Evolutionary conservation across 2,888 invertebrate species (phyloP), one percentile per base, ranked within the genome.

Genomic region (Geophilus truncorum): DNA sequence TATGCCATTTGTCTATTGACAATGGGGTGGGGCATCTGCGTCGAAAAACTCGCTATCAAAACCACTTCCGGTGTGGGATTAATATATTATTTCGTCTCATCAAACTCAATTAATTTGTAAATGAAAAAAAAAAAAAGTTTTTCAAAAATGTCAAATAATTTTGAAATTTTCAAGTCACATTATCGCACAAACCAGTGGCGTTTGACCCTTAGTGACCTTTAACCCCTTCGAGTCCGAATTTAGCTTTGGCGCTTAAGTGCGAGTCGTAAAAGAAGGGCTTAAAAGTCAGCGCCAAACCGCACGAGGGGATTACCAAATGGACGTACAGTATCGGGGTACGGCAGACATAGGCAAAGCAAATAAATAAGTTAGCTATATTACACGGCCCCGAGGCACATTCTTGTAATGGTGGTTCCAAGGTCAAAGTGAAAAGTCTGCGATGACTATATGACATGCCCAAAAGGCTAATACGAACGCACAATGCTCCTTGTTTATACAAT

Each of bases 391-490:
- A 70, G 70, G 70, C 70, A 70, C 70, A 70, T 70, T 70, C 70
- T 70, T 70, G 70, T 70, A 70, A 70, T 70, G 70, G 70, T n/a
- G 28, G 70, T 70, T 6, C 70, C 70, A 70, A 70, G 70, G 70
- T 70, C 70, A 70, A 70, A 70, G 70, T 70, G 25, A 70, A 70
- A 70, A 28, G 25, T 28, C 28, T 28, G 12, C 25, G 70, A 70
- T 70, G 70, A 70, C 70, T 70, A 70, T 70, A 70, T 70, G 70
- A 70, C 70, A 70, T 70, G 70, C 70, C 70, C 28, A 70, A 25
- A n/a, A 70, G 70, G 70, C 70, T 28, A 25, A 25, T 70, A 28
- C 12, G 28, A 28, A 25, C 10, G 12, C 28, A 70, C 51, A 70
- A 70, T n/a, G 25, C 25, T n/a, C n/a, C 1, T 10, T 28, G 70